These are phyloP conservation scores for Bombus impatiens DNA, from an alignment of 1,140 invertebrate genomes.

Conservation along the genomic window DNA sequence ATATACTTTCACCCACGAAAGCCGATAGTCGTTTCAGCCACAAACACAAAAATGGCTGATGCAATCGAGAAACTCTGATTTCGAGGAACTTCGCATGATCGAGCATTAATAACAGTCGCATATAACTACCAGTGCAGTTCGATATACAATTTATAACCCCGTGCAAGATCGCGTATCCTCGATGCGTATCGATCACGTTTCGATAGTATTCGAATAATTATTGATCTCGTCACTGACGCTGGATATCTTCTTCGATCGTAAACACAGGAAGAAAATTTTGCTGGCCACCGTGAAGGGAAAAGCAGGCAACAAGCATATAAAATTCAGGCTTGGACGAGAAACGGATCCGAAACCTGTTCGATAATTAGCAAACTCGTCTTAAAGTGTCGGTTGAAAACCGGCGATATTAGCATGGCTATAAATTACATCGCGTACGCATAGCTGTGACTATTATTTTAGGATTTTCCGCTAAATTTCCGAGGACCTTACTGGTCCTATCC, in stretches of 20 bases:
- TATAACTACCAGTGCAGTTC: neutral
- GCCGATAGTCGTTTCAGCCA: neutral
- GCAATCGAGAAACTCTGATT: neutral
- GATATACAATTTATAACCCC: neutral
- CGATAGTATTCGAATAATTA: slow-evolving; percentile 29
- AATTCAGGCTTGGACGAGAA: neutral
- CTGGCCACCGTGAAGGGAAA: neutral
- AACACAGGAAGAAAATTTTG: neutral
- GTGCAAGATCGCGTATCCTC: neutral
- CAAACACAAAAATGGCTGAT: neutral
- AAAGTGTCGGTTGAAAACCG: slow-evolving; percentile 27
- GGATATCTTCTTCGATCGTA: neutral
- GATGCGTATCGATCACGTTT: neutral
- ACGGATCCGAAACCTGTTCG: slow-evolving; percentile 36
- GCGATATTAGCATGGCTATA: slow-evolving; percentile 37
- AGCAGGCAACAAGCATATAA: slow-evolving; percentile 17
- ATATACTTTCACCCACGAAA: too few relatives aligned
- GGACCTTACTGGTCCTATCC: neutral
- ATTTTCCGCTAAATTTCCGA: slow-evolving; percentile 6
- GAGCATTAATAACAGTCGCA: neutral
- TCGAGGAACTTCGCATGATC: neutral
- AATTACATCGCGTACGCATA: slow-evolving; percentile 5
- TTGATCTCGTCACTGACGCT: neutral
- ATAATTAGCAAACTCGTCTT: slow-evolving; percentile 51
- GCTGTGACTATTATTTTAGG: too few relatives aligned